Base-by-base conservation (phyloP, 2,888 invertebrate species). In the Alloplasta piceator region DNA sequence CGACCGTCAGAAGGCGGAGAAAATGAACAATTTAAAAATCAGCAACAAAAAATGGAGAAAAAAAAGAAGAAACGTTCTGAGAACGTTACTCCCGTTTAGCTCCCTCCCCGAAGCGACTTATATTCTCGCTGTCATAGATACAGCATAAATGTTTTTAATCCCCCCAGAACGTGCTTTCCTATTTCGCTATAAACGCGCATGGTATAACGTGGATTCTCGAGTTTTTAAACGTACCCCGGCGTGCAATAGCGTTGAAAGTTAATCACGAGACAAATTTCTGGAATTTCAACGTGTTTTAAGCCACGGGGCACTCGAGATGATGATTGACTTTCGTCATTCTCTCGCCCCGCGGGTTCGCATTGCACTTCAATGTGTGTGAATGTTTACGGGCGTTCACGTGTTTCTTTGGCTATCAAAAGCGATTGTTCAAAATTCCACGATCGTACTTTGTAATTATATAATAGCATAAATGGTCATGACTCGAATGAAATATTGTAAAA, bases 221-320 rank as follows among this genome's bases (percentile, higher is more conserved):
- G 43, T 55, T 58, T 26, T 61, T 74, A 48, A 52, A 55, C 70
- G 46, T 26, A 14, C 56, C n/a, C 41, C 3, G 55, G 61, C 36
- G 58, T 43, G 14, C 46, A n/a, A 61, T 39, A 48, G 16, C 50
- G 80, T 64, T 52, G 77, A 80, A 80, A 80, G 77, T 80, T 80
- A 80, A 80, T 80, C 73, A 73, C 73, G 68, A 70, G 80, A 80
- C 73, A 58, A 81, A 75, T 81, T 75, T 78, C 16, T 67, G 48
- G 52, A 75, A 71, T 78, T 41, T 56, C 67, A 75, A 66, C 55
- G 6, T 50, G 26, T 26, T 16, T 26, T 5, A 58, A 43, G 46
- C 60, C 56, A 66, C 48, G 52, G 77, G 70, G 61, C 70, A 58
- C 39, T 43, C 43, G 12, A 12, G 52, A 12, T 38, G 52, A 64